phyloP scores from a whole-genome alignment of 2,888 invertebrate genomes.

The Ariolimax columbianus region DNA sequence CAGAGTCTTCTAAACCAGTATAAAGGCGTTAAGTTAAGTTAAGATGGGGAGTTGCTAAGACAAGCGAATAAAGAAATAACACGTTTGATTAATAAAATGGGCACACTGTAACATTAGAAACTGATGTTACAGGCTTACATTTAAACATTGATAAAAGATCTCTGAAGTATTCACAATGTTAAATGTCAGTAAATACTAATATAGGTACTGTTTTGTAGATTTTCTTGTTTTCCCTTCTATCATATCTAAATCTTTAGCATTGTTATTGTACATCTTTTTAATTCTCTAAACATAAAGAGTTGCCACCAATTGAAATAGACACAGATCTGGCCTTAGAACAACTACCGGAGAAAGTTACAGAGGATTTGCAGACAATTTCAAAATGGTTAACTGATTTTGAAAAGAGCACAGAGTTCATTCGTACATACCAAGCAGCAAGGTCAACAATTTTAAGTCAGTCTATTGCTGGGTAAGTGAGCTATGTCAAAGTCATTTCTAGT shows the following conservation, averaged over 20 bases:
- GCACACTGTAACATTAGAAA: no score
- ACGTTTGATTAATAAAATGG: no score
- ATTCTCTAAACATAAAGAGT: conserved; percentile 55
- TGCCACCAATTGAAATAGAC: conserved; percentile 62
- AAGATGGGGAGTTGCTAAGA: no score
- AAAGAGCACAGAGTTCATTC: conserved; percentile 86
- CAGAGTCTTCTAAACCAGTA: no score
- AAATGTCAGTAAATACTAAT: no score
- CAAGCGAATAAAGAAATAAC: no score
- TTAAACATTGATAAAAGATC: no score
- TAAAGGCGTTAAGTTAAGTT: no score
- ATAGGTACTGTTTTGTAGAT: no score
- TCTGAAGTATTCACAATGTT: no score
- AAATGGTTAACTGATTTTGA: conserved; percentile 89
- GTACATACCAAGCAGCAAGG: conserved; percentile 87
- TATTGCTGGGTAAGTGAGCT: conserved; percentile 82
- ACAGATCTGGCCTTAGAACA: conserved; percentile 82
- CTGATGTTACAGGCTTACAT: no score
- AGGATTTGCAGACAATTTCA: conserved; percentile 88
- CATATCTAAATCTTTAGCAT: neutral
- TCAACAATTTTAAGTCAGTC: conserved; percentile 88
- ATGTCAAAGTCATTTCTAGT: neutral
- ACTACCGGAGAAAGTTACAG: conserved; percentile 84
- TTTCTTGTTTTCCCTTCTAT: no score
- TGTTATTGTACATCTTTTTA: neutral